phyloP scores from a whole-genome alignment of 2,113 vertebrate species.

The Caretta caretta region DNA sequence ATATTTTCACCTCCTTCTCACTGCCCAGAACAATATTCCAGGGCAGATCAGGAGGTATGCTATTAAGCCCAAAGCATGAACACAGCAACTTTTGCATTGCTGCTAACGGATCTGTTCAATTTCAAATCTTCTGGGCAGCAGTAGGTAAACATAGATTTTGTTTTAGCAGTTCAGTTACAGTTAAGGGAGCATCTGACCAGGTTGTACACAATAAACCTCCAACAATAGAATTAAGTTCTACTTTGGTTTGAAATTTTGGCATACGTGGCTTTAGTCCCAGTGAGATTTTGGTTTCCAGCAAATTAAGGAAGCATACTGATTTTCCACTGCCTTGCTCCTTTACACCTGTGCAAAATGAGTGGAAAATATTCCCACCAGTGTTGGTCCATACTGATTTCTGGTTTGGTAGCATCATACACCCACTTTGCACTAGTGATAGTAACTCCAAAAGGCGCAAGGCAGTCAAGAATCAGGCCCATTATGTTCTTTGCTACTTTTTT shows the following conservation, averaged over 20 bases:
- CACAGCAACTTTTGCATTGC: not conserved
- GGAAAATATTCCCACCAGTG: not conserved
- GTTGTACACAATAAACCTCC: constrained; percentile 66
- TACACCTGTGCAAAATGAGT: not conserved
- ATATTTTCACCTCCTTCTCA: constrained; percentile 49
- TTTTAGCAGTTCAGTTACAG: constrained; percentile 69
- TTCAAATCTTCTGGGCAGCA: constrained; percentile 48
- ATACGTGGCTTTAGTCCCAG: constrained; percentile 32
- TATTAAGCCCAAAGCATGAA: constrained; percentile 21
- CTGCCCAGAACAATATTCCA: constrained; percentile 42
- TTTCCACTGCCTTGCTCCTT: not conserved
- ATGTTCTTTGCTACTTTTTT: not conserved
- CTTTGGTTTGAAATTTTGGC: constrained; percentile 64
- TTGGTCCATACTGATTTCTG: not conserved
- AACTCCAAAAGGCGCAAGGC: not conserved
- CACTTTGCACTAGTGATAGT: not conserved
- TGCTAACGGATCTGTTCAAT: constrained; percentile 27
- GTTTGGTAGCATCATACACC: not conserved
- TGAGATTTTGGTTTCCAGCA: constrained; percentile 53
- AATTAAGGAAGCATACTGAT: constrained; percentile 55
- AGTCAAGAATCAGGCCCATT: not conserved
- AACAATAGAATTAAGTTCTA: constrained; percentile 62
- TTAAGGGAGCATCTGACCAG: constrained; percentile 63
- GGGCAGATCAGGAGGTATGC: not conserved
- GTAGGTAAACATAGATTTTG: constrained; percentile 71